Conservation (phyloP, 2,797 vertebrate genomes). For the Steatocranus sp. region DNA sequence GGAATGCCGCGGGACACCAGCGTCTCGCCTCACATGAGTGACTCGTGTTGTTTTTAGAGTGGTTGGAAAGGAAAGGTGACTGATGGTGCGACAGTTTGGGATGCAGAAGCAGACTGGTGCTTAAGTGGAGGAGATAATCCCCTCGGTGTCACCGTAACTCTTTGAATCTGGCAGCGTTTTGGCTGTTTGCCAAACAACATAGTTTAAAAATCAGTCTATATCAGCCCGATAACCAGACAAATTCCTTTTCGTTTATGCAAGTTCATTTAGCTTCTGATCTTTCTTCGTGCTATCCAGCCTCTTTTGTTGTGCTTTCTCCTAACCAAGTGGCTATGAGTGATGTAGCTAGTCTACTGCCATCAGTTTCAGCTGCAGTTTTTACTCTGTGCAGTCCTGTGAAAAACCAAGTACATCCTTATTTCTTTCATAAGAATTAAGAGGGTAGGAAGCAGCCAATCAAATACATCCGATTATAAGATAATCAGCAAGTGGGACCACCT, state of each 20-base stretch:
- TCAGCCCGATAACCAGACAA: neutral
- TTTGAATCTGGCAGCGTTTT: neutral
- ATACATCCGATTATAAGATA: neutral
- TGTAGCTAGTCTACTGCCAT: neutral
- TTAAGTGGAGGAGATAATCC: neutral
- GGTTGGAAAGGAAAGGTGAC: neutral
- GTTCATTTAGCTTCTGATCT: neutral
- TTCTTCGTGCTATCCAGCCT: neutral
- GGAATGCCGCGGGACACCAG: neutral
- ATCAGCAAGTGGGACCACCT: neutral
- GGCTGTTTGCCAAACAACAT: neutral
- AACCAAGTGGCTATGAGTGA: neutral
- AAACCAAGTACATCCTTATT: neutral
- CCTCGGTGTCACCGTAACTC: neutral
- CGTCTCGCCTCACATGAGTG: slow-evolving; percentile 27
- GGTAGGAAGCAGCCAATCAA: neutral
- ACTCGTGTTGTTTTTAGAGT: slow-evolving; percentile 19
- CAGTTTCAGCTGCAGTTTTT: neutral
- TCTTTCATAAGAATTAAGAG: neutral
- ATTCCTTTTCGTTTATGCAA: neutral
- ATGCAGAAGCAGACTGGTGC: neutral
- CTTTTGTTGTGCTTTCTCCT: neutral
- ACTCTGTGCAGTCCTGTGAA: neutral
- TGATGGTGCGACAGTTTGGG: neutral
- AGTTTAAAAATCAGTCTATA: neutral